Base-by-base conservation (phyloP, 1,140 invertebrate species). In the Gonatopus flavifemur region DNA sequence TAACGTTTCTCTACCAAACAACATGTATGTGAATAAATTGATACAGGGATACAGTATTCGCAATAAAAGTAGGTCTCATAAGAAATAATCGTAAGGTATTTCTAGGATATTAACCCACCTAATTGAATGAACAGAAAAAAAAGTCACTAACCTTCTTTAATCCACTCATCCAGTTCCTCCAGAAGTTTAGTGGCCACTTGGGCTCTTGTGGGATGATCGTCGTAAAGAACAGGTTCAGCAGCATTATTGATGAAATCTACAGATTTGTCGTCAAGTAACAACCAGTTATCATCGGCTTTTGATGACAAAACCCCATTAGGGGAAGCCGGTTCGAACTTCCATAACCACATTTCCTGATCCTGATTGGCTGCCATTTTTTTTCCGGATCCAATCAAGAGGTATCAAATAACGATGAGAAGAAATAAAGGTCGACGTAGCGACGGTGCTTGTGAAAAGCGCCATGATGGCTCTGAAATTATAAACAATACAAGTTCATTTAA, bases 241-340 rank as follows among this genome's bases (percentile, higher is more conserved):
- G 45, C 56, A 58, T 69, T 52, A 31, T 62, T 64, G 43, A 50
- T 43, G 40, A 41, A 15, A 48, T 55, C 52, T 61, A 54, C 46
- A 54, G 64, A 62, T 28, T 67, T 59, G 46, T 71, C 64, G 43
- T 70, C 52, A 31, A 64, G 43, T 49, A 53, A 55, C n/a, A 64
- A 24, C 65, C 62, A 72, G 53, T 74, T 69, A 20, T 71, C 67
- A 30, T 70, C 62, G 25, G 55, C 33, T 15, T 71, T 64, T 16
- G 57, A 36, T 8, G 49, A 30, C 24, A 62, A 48, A 42, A 55
- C 51, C 52, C 60, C 68, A 61, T 42, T 66, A 60, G 79, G 80
- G 56, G 80, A 81, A 52, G 69, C 55, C 33, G 80, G 80, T 64
- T 81, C 80, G 47, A 66, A 51, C 66, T 80, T 81, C 79, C 78